Percentiles rank a stretch among this genome's conserved stretches.
Conservation (phyloP, 2,888 invertebrate genomes). For the Dusona sp. region DNA sequence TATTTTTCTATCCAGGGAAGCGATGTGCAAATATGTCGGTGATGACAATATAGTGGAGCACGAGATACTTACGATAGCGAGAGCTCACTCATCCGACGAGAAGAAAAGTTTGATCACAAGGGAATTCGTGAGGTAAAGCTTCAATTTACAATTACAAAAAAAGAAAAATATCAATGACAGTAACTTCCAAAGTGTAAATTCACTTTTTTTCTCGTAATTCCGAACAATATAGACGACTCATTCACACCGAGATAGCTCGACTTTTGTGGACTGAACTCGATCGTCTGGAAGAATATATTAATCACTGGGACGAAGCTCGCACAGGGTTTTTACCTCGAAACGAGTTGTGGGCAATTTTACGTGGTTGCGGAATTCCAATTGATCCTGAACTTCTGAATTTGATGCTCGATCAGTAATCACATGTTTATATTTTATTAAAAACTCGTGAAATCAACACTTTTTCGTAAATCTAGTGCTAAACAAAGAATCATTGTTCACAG, state of each 20-base stretch:
- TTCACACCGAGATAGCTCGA: conserved; percentile 90
- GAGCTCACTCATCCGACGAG: conserved; percentile 89
- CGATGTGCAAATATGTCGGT: conserved; percentile 89
- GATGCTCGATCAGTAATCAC: conserved; percentile 88
- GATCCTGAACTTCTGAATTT: conserved; percentile 89
- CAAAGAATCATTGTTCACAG: background rate
- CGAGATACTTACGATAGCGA: conserved; percentile 91
- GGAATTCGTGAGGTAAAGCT: conserved; percentile 80
- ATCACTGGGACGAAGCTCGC: conserved; percentile 86
- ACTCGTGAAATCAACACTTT: background rate
- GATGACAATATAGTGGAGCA: conserved; percentile 91
- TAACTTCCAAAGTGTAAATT: background rate
- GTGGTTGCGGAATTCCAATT: conserved; percentile 90
- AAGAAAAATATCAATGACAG: background rate
- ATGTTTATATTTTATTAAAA: conserved; percentile 38
- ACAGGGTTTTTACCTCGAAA: conserved; percentile 87
- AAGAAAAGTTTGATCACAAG: conserved; percentile 79
- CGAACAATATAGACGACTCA: conserved; percentile 86
- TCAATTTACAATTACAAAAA: background rate
- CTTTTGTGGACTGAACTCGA: conserved; percentile 90
- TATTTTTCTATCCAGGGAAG: conserved; percentile 85
- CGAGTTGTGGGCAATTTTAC: conserved; percentile 88
- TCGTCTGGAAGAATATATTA: conserved; percentile 87
- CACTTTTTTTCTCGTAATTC: background rate
- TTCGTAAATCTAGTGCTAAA: background rate